Base-by-base conservation (phyloP, 2,113 vertebrate genomes). In the Corvus hawaiiensis region DNA sequence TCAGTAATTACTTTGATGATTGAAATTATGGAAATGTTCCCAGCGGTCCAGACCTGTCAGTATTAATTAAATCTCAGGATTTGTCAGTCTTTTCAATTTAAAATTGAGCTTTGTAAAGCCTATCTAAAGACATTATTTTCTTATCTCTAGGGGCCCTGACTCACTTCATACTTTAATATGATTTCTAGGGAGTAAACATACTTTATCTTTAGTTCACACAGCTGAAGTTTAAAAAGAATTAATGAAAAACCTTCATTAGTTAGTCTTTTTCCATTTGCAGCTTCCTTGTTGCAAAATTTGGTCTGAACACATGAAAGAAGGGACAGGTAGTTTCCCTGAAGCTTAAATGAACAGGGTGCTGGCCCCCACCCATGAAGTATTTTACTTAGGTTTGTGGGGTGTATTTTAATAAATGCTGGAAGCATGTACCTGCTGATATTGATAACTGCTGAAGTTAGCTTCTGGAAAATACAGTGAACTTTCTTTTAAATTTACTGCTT, bases 21-120 rank as follows among this genome's bases (percentile, higher is more conserved):
- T 87, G 71, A 87, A 95, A 87, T 77, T 73, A 79, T 69, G 69
- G 84, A 93, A 76, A 69, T 66, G 30, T 66, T 91, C 52, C 93
- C 77, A 73, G 81, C 0, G 6, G 44, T 89, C 43, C 84, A 87
- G 74, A 89, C 81, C 84, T 93, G 62, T 84, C 89, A 93, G 46
- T 33, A 52, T 62, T 96, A 95, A 96, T 96, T 94, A 96, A 96
- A 87, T 63, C 33, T 87, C 44, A 66, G 54, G 49, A 80, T 80
- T 58, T 93, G 37, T 37, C 74, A 83, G 32, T 49, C 63, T 84
- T 94, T 73, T 73, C 62, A 54, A 58, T 82, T 94, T 79, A 75
- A 91, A 84, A 87, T 84, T 93, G 63, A 78, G 54, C 49, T 84
- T 90, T 79, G 33, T 71, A 69, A 83, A 74, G 35, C 72, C 24